A percentile compares a stretch with the other conserved stretches of the same genome.
phyloP scores from a whole-genome alignment of 2,113 vertebrate genomes.

The Egretta garzetta region DNA sequence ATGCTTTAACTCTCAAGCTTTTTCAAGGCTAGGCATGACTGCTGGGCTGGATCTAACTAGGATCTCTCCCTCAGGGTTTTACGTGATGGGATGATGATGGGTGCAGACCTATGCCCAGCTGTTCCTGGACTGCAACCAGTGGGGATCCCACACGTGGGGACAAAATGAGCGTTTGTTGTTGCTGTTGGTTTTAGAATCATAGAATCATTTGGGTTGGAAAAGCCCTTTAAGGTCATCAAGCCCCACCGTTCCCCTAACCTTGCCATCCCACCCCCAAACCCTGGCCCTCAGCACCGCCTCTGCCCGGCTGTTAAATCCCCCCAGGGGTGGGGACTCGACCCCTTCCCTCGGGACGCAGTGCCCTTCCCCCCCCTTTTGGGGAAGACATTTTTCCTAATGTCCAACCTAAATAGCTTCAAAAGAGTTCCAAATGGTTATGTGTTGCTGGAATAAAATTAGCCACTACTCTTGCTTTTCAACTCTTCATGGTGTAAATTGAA shows the following conservation, averaged over 20 bases:
- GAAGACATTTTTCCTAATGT: too few species aligned
- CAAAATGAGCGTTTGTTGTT: neutral
- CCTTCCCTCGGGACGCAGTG: too few species aligned
- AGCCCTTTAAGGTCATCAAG: too few species aligned
- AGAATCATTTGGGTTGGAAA: too few species aligned
- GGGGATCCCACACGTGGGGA: neutral
- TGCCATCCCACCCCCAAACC: too few species aligned
- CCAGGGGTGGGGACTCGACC: too few species aligned
- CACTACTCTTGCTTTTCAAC: neutral
- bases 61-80: neutral
- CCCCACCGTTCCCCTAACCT: too few species aligned
- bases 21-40: neutral
- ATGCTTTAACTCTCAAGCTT: accelerated
- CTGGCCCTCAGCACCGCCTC: too few species aligned
- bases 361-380: too few species aligned
- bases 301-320: too few species aligned
- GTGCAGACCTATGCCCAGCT: neutral
- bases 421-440: accelerated
- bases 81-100: accelerated
- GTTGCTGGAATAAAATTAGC: neutral
- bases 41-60: neutral
- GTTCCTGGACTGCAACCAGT: neutral
- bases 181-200: neutral
- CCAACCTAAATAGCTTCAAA: neutral
- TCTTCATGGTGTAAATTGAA: neutral